Evolutionary conservation across 2,113 vertebrate genomes (phyloP).

Genomic region (Himantopus leucocephalus): DNA sequence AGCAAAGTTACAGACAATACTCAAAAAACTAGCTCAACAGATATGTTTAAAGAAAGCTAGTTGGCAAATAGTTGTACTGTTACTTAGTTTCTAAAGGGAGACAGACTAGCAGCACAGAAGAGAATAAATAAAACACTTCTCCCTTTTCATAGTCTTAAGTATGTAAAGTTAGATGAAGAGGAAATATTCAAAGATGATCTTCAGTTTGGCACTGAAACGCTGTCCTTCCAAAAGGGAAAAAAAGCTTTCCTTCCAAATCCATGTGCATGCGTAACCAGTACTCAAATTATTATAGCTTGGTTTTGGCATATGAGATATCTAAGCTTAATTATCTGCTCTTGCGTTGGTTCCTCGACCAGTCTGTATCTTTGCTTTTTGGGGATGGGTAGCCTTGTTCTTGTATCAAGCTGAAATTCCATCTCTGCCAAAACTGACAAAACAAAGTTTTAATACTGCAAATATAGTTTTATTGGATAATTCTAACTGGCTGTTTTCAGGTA

Average conservation of each 20-base stretch:
- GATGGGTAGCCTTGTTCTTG: not conserved
- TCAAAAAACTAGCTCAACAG: not conserved
- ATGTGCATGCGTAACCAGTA: not conserved
- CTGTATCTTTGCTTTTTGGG: not conserved
- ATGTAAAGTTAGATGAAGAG: not conserved
- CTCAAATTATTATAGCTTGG: not conserved
- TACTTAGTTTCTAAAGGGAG: not conserved
- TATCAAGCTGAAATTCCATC: not conserved
- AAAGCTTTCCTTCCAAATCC: not conserved
- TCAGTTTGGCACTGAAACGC: not conserved
- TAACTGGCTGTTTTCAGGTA: not conserved
- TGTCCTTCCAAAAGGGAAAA: not conserved
- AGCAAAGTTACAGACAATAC: not conserved
- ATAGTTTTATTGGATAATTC: not conserved
- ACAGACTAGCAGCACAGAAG: not conserved
- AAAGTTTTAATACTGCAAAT: not conserved
- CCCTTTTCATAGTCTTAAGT: not conserved
- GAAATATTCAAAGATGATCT: not conserved
- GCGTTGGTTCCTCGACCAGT: not conserved
- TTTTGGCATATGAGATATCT: not conserved
- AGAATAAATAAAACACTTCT: not conserved
- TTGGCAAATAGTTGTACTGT: accelerated
- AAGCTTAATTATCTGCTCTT: not conserved
- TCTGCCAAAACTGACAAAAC: not conserved
- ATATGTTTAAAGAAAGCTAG: not conserved